Evolutionary conservation across 1,140 invertebrate genomes (phyloP).

Genomic region (Protaetia brevitarsis): DNA sequence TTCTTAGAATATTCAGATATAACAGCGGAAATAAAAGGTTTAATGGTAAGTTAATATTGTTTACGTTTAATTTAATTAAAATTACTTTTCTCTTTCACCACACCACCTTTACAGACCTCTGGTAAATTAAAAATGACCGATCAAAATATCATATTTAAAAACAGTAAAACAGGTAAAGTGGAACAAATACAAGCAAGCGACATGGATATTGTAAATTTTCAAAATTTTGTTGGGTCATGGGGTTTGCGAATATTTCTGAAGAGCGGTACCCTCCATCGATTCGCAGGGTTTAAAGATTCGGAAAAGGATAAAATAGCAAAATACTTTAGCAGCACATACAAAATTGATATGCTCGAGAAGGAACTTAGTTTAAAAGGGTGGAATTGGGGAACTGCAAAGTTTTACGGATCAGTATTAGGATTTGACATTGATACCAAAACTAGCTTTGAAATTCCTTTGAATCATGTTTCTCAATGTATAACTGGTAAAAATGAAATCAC

Average conservation of each 20-base stretch:
- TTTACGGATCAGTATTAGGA: constrained; percentile 85
- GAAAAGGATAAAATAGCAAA: constrained; percentile 83
- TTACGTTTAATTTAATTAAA: no score
- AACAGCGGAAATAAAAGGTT: constrained; percentile 80
- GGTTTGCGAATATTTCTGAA: constrained; percentile 89
- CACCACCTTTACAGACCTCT: constrained; percentile 58
- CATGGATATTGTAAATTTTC: constrained; percentile 89
- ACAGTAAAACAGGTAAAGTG: constrained; percentile 94
- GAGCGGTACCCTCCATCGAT: constrained; percentile 87
- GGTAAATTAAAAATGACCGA: constrained; percentile 91
- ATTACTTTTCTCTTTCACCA: no score
- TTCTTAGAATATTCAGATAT: constrained; percentile 86
- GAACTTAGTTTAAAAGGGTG: constrained; percentile 95
- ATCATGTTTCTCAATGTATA: constrained; percentile 93
- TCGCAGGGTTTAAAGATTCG: constrained; percentile 89
- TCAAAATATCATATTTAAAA: constrained; percentile 90
- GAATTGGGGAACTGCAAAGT: constrained; percentile 98
- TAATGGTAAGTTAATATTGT: constrained; percentile 66
- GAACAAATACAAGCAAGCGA: constrained; percentile 83
- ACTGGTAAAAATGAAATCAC: constrained; percentile 99
- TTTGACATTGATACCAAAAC: constrained; percentile 89
- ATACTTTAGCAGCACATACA: constrained; percentile 81
- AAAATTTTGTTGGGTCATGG: constrained; percentile 85
- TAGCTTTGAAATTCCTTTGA: constrained; percentile 95
- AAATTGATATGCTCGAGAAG: constrained; percentile 83